Evolutionary conservation across 2,797 vertebrate genomes (phyloP), one percentile per base, ranked within the genome.

Genomic region (Botia kubotai): DNA sequence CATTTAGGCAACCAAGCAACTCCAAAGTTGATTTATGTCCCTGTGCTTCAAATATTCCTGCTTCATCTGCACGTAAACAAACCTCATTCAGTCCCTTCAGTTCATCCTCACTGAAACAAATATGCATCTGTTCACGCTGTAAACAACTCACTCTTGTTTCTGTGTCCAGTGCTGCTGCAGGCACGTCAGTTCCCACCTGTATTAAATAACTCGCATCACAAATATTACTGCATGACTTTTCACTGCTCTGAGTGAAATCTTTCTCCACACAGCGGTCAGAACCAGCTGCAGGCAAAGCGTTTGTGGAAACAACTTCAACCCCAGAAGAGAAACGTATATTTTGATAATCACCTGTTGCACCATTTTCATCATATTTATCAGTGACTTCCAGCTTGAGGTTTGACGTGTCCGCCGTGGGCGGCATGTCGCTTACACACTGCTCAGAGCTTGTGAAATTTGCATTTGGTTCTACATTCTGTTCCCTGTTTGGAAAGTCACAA

Each of bases 401-500:
- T 5, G 33, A 33, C 3, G 33, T 33, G 33, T 33, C 3, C 33
- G 3, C 33, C 33, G 33, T 33, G 33, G 33, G 33, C 33, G 4
- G 33, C 33, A 14, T 8, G 14, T 69, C 65, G 17, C 50, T 53
- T 2, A 53, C 33, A 66, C 58, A 79, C n/a, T 19, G 58, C 39
- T 36, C 8, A 48, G 3, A 36, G 72, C 48, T 52, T 55, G 12
- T 12, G 2, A 65, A 26, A 52, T 79, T 65, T 68, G 62, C 50
- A 6, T 72, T 66, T 43, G 17, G 68, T 43, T 75, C 85, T 48
- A 29, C 23, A 33, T 36, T 57, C n/a, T 75, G 71, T 16, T 63
- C 67, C 43, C 3, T 11, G 55, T 76, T 67, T 68, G 72, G 36
- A 8, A 65, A 6, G 67, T 63, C 75, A 57, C 60, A 79, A 79